phyloP scores from a whole-genome alignment of 2,888 invertebrate species.

The Rhagonycha fulva region DNA sequence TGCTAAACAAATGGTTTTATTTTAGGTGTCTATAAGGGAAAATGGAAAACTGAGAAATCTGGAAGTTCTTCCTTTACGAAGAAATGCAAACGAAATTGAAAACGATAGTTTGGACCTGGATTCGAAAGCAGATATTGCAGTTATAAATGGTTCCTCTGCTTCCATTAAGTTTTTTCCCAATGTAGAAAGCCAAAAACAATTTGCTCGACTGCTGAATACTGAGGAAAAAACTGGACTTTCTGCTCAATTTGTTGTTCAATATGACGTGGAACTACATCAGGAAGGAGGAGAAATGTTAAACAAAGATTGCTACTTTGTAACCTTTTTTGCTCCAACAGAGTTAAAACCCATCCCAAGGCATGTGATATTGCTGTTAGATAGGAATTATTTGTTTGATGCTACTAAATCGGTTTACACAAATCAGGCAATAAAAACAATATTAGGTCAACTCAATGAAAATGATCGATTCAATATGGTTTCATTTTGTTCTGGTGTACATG shows the following conservation, averaged over 20 bases:
- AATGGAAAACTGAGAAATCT: constrained; percentile 63
- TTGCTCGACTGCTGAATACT: constrained; percentile 52
- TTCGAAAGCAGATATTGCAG: constrained; percentile 43
- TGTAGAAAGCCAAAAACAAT: constrained; percentile 60
- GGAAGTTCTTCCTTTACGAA: constrained; percentile 65
- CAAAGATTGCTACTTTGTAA: constrained; percentile 74
- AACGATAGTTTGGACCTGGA: constrained; percentile 58
- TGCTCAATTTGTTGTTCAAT: constrained; percentile 70
- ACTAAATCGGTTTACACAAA: constrained; percentile 67
- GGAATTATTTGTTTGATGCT: constrained; percentile 75
- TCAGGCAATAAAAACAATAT: constrained; percentile 69
- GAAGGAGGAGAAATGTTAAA: constrained; percentile 64
- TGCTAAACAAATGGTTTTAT: constrained; percentile 6
- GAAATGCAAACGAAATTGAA: constrained; percentile 63
- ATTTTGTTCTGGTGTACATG: constrained; percentile 60
- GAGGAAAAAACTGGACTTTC: constrained; percentile 57
- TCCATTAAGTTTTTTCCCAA: constrained; percentile 63
- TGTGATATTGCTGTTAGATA: constrained; percentile 75
- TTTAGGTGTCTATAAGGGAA: constrained; percentile 65
- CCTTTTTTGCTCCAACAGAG: constrained; percentile 70
- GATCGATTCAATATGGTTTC: constrained; percentile 72
- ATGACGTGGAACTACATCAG: constrained; percentile 66
- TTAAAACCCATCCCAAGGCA: constrained; percentile 65
- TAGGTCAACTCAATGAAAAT: constrained; percentile 62
- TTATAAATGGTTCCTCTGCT: constrained; percentile 39